phyloP scores from a whole-genome alignment of 1,140 invertebrate genomes.

The Pectinophora gossypiella region DNA sequence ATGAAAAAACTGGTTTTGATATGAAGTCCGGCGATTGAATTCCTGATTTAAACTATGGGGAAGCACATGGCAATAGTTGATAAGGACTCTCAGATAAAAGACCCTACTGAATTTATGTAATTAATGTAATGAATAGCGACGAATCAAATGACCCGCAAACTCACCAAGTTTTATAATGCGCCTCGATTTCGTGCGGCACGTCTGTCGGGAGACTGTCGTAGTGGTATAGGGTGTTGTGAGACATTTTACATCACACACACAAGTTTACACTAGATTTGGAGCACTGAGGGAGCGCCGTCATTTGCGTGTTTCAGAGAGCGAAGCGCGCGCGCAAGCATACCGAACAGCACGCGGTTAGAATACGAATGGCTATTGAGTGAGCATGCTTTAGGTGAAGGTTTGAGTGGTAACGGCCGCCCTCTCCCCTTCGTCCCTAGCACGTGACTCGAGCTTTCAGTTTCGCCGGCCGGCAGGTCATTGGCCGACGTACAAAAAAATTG shows the following conservation, averaged over 20 bases:
- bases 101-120: no score
- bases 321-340: neutral
- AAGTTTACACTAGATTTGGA: no score
- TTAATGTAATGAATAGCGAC: no score
- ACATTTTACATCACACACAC: neutral
- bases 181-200: neutral
- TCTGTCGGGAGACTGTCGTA: neutral
- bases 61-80: no score
- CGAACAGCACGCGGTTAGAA: neutral
- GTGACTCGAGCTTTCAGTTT: slow-evolving; percentile 1
- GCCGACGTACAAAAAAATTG: neutral
- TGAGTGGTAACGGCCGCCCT: neutral
- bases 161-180: neutral
- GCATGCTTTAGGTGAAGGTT: slow-evolving; percentile 1
- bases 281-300: no score
- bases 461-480: neutral
- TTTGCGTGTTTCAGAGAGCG: slow-evolving; percentile 1
- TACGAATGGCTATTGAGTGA: neutral
- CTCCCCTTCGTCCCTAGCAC: neutral
- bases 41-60: no score
- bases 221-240: neutral
- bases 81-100: no score
- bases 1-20: no score
- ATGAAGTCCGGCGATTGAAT: no score
- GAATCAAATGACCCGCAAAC: no score